Evolutionary conservation across 2,113 vertebrate genomes (phyloP).

Genomic region (Speoplatyrhinus poulsoni): DNA sequence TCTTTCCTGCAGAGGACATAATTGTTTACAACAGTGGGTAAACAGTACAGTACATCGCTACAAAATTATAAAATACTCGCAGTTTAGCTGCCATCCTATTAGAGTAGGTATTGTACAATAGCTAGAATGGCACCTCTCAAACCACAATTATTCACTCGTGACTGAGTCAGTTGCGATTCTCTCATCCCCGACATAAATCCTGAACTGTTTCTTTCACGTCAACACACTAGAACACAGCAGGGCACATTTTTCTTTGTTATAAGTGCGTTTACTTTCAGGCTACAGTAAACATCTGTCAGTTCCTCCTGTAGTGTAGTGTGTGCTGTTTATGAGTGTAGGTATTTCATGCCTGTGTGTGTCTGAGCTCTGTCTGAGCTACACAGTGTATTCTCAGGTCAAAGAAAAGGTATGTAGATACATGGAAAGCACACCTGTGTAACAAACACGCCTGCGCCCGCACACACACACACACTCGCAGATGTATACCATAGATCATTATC

Average conservation of each 20-base stretch:
- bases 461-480: constrained; percentile 30
- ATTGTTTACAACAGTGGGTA: constrained; percentile 57
- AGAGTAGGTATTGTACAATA: not conserved
- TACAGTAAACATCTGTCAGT: constrained; percentile 1
- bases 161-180: no score
- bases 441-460: constrained; percentile 14
- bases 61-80: constrained; percentile 20
- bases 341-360: constrained; percentile 19
- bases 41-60: constrained; percentile 20
- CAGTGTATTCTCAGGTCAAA: constrained; percentile 64
- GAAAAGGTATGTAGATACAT: constrained; percentile 47
- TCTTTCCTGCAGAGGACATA: constrained; percentile 44
- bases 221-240: no score
- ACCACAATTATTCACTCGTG: no score
- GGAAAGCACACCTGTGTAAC: constrained; percentile 66
- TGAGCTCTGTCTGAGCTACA: constrained; percentile 50
- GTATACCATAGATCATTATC: not conserved
- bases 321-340: constrained; percentile 36
- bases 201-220: no score
- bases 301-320: constrained; percentile 36
- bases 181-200: no score
- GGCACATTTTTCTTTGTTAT: no score
- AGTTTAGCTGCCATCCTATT: constrained; percentile 25
- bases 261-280: no score
- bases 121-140: no score